Conservation (phyloP, 2,888 invertebrate species). For the Nowickia ferox region DNA sequence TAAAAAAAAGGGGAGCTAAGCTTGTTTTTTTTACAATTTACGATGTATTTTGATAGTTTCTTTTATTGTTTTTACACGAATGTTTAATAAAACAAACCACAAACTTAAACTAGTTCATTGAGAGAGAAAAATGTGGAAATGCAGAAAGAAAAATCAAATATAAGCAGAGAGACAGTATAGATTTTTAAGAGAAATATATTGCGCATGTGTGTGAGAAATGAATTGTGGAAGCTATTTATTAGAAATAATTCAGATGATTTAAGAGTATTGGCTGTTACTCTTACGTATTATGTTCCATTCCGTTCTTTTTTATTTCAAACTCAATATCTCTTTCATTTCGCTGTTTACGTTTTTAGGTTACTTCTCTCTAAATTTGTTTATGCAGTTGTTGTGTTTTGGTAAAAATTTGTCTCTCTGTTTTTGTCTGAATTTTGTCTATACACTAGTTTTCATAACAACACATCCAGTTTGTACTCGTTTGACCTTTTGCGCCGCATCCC, state of each 20-base stretch:
- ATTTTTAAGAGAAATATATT: neutral
- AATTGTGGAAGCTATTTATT: constrained; percentile 52
- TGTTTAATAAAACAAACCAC: constrained; percentile 46
- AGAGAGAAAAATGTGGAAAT: neutral
- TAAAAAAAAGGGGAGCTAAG: constrained; percentile 2
- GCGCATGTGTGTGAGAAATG: constrained; percentile 49
- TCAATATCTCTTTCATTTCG: too few species aligned
- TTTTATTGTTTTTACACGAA: constrained; percentile 38
- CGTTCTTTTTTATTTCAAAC: too few species aligned
- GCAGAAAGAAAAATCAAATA: neutral
- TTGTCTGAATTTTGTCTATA: constrained; percentile 70
- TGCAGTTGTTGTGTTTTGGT: neutral
- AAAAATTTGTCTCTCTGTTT: constrained; percentile 60
- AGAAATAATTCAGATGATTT: neutral
- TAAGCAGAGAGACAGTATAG: neutral
- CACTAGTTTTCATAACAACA: constrained; percentile 72
- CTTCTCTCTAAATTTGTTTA: neutral
- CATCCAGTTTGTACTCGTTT: constrained; percentile 68
- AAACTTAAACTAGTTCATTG: constrained; percentile 6
- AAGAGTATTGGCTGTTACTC: constrained; percentile 10
- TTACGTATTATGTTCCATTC: neutral
- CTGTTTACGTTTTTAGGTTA: too few species aligned
- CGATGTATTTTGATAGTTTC: constrained; percentile 66
- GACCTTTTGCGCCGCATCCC: constrained; percentile 70
- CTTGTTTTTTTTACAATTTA: constrained; percentile 56